Conservation (phyloP, 2,888 invertebrate species). For the Pterostichus niger region DNA sequence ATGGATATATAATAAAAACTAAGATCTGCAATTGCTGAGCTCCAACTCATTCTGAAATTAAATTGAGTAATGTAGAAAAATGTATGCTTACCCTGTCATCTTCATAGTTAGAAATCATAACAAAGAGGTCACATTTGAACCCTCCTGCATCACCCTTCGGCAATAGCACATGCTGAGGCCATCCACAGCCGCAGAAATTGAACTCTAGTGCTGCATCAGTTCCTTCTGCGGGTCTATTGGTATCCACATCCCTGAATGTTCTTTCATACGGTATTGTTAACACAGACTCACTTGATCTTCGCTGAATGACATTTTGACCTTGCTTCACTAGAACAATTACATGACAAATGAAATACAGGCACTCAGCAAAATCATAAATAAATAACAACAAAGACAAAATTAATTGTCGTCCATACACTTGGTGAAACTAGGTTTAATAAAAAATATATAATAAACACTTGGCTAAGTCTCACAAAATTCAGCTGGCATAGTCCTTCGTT, state of each 20-base stretch:
- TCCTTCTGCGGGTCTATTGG: slow-evolving; percentile 79
- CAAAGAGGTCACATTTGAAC: slow-evolving; percentile 83
- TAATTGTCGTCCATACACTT: too few relatives aligned
- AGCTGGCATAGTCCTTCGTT: too few relatives aligned
- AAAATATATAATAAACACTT: too few relatives aligned
- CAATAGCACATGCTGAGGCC: slow-evolving; percentile 89
- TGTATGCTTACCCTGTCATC: slow-evolving; percentile 79
- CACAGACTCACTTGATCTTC: slow-evolving; percentile 84
- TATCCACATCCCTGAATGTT: slow-evolving; percentile 85
- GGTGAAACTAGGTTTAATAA: too few relatives aligned
- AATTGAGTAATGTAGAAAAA: too few relatives aligned
- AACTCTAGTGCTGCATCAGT: slow-evolving; percentile 78
- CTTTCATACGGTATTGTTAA: slow-evolving; percentile 90
- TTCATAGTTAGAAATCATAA: slow-evolving; percentile 85
- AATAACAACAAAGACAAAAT: too few relatives aligned
- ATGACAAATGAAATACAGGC: too few relatives aligned
- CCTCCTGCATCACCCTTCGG: slow-evolving; percentile 85
- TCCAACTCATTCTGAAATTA: too few relatives aligned
- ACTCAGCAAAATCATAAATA: neutral
- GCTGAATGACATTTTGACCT: slow-evolving; percentile 83
- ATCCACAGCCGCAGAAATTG: slow-evolving; percentile 92
- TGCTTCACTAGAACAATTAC: slow-evolving; percentile 79
- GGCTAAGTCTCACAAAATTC: too few relatives aligned
- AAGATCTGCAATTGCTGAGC: too few relatives aligned
- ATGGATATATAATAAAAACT: too few relatives aligned